Evolutionary conservation across 2,113 vertebrate species (phyloP), one percentile per base, ranked within the genome.

Genomic region (Trachemys scripta): DNA sequence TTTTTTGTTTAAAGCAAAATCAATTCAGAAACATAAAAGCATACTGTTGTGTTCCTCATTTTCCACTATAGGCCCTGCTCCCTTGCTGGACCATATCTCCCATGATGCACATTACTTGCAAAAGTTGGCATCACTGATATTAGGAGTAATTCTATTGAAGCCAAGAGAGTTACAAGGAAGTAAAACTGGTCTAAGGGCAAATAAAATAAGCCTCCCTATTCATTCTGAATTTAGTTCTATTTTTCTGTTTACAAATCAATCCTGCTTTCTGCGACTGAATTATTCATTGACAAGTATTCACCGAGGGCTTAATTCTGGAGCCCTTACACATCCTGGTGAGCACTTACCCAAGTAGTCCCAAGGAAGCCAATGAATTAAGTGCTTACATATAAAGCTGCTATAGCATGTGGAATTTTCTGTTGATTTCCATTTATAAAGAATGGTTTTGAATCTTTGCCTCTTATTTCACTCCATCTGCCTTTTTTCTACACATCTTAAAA

Each of bases 331-430:
- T 47, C 59, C 0, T 3, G 86, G 20, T 53, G 65, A 90, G 80
- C 17, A n/a, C n/a, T 12, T 42, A 88, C 88, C 62, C 17, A 82
- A 93, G 16, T 76, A 85, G 10, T 90, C 93, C 51, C 57, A 9
- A 47, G 84, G 49, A 69, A 85, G 29, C 5, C 2, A 95, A 85
- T 90, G 84, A 84, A 86, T 90, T 92, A 90, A 89, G 83, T 69
- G 16, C 24, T 91, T 90, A 82, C 81, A 85, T 89, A 62, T 87
- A 72, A 85, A 86, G 62, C 54, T 54, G 19, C 16, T 87, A 65
- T 56, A 84, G 5, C 0, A 0, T n/a, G 45, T 85, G 51, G 25
- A 47, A 88, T 94, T 86, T 22, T 79, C 31, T 87, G 5, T 53
- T 92, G 24, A 42, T 93, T 91, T 93, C 13, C 13, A 50, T 38